Conservation (phyloP, 2,888 invertebrate species). For the Pandemis heparana region DNA sequence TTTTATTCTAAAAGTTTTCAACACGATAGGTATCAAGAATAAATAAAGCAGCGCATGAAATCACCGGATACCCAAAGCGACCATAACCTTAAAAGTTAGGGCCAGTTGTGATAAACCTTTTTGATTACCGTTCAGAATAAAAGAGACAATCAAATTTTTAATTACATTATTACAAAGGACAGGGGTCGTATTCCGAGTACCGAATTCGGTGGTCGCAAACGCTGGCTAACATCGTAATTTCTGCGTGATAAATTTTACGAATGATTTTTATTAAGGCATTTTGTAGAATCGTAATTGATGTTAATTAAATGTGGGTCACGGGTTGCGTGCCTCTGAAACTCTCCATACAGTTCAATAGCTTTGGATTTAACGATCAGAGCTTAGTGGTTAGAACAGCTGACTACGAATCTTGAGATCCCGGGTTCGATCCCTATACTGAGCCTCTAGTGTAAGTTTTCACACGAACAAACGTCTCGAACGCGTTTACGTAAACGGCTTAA, state of each 20-base stretch:
- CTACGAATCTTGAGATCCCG: no score
- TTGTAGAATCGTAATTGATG: constrained; percentile 9
- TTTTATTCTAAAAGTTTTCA: no score
- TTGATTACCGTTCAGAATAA: constrained; percentile 11
- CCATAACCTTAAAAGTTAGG: not conserved
- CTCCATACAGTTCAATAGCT: not conserved
- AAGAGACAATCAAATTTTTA: constrained; percentile 13
- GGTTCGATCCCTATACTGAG: no score
- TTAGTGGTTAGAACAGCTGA: no score
- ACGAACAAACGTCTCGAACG: no score
- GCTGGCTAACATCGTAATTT: constrained; percentile 44
- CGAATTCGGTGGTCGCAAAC: constrained; percentile 16
- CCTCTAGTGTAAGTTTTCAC: no score
- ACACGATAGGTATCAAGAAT: no score
- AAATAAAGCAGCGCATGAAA: not conserved
- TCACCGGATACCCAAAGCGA: not conserved
- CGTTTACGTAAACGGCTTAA: no score
- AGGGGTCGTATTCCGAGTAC: constrained; percentile 2
- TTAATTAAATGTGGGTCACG: constrained; percentile 16
- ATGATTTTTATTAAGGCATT: constrained; percentile 19
- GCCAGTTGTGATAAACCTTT: constrained; percentile 19
- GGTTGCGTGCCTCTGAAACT: not conserved
- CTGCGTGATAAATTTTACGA: constrained; percentile 48
- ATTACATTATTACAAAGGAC: constrained; percentile 16
- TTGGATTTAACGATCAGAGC: not conserved